Evolutionary conservation across 2,888 invertebrate species (phyloP).

Genomic region (Pyrochroa serraticornis): DNA sequence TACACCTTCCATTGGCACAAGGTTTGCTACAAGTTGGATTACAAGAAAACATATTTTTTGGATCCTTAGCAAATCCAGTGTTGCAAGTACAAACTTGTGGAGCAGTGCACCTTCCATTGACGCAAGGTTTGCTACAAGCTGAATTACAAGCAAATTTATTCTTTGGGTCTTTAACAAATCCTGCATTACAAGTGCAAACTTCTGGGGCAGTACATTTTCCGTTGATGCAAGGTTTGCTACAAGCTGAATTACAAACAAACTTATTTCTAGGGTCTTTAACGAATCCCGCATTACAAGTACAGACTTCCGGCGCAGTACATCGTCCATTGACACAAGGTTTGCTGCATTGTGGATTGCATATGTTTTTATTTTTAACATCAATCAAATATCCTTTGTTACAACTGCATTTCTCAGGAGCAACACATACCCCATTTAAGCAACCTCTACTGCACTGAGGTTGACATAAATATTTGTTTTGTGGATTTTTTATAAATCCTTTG

Average conservation of each 20-base stretch:
- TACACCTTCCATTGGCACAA: constrained; percentile 60
- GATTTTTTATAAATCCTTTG: constrained; percentile 13
- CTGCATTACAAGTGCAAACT: constrained; percentile 53
- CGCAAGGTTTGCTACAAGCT: constrained; percentile 24
- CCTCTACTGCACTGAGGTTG: not conserved
- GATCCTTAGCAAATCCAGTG: constrained; percentile 11
- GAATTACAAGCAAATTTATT: constrained; percentile 35
- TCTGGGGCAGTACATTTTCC: constrained; percentile 46
- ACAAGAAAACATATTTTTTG: constrained; percentile 9
- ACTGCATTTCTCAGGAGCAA: not conserved
- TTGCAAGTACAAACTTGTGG: constrained; percentile 36
- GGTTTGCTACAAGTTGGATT: constrained; percentile 41
- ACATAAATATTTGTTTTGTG: constrained; percentile 19
- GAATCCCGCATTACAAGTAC: constrained; percentile 35
- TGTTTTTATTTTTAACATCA: constrained; percentile 33
- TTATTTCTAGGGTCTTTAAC: constrained; percentile 21
- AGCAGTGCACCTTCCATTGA: constrained; percentile 22
- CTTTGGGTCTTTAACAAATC: constrained; percentile 40
- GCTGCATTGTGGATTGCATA: constrained; percentile 35
- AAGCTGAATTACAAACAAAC: constrained; percentile 47
- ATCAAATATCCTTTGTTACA: not conserved
- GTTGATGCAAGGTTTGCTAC: constrained; percentile 35
- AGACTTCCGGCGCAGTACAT: constrained; percentile 55
- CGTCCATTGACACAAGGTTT: constrained; percentile 53
- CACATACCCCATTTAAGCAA: not conserved